These are phyloP conservation scores for Ardeotis arabs DNA, from an alignment of 2,113 vertebrate species.

Conservation along the genomic window DNA sequence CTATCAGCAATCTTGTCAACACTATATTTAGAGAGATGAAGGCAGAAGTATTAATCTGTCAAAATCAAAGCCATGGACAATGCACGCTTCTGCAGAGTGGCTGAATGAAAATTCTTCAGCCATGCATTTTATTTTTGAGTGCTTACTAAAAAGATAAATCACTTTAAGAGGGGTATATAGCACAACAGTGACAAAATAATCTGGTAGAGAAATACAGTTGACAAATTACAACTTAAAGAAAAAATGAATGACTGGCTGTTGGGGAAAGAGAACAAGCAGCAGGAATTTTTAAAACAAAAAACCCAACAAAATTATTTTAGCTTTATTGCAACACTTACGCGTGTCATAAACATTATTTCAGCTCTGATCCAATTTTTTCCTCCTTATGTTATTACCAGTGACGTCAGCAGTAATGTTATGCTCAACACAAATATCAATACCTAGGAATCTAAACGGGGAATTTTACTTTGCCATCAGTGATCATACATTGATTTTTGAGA, in stretches of 20 bases:
- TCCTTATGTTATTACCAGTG: background rate
- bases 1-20: constrained; percentile 12
- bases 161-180: background rate
- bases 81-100: background rate
- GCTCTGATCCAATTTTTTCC: background rate
- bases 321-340: background rate
- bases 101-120: background rate
- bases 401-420: background rate
- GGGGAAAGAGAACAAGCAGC: background rate
- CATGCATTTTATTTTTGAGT: background rate
- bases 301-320: background rate
- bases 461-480: background rate
- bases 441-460: background rate
- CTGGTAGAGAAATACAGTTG: background rate
- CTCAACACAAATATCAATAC: background rate
- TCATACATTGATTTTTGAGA: background rate
- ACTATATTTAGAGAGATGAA: background rate
- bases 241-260: background rate
- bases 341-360: background rate
- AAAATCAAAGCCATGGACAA: constrained; percentile 38
- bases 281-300: background rate
- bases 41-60: constrained; percentile 39
- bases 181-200: background rate
- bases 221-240: background rate
- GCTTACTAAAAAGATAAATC: background rate